phyloP scores from a whole-genome alignment of 2,888 invertebrate species.

The Ptycholaimellus sp. region DNA sequence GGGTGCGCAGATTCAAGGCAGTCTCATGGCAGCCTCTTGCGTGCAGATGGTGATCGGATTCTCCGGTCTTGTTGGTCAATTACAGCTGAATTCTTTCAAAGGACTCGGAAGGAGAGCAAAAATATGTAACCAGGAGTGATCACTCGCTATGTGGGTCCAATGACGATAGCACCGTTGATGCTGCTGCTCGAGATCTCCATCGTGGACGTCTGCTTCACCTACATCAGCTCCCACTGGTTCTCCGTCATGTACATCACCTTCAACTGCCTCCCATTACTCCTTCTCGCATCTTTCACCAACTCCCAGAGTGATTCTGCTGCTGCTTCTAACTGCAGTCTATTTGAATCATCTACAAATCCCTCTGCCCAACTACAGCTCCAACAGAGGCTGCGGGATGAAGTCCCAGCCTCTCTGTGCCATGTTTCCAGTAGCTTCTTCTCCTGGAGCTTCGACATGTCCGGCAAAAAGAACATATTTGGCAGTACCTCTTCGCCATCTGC shows the following conservation, averaged over 20 bases:
- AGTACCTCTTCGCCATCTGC: background rate
- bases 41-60: conserved; percentile 6
- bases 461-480: background rate
- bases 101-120: too few relatives aligned
- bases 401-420: background rate
- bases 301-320: background rate
- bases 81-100: too few relatives aligned
- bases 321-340: conserved; percentile 3
- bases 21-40: conserved; percentile 4
- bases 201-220: background rate
- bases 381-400: background rate
- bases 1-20: conserved; percentile 8
- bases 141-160: conserved; percentile 6
- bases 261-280: background rate
- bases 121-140: too few relatives aligned
- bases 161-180: conserved; percentile 9
- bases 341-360: conserved; percentile 5
- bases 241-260: conserved; percentile 4
- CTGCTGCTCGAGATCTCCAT: conserved; percentile 5
- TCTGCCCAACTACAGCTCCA: background rate
- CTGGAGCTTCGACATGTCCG: background rate
- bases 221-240: conserved; percentile 5
- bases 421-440: too few relatives aligned
- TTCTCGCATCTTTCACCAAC: too few relatives aligned
- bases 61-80: conserved; percentile 6